Conservation (phyloP, 2,797 vertebrate species). For the Acomys russatus region DNA sequence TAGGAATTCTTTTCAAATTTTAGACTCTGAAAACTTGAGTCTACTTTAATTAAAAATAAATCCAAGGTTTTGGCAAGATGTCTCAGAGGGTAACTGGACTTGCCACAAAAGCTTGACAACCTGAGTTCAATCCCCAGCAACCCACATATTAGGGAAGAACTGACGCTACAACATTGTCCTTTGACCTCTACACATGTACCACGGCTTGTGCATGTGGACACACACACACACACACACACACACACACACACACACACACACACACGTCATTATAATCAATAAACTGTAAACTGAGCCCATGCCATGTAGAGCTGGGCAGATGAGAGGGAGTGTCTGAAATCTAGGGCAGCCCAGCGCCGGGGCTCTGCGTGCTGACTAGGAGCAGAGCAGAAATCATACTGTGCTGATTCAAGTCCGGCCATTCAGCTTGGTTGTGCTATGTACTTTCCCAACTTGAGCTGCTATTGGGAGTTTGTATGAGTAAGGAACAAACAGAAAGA, state of each 20-base stretch:
- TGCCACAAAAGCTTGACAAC: neutral
- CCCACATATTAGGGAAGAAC: neutral
- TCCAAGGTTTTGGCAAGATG: neutral
- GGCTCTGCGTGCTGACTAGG: too few relatives aligned
- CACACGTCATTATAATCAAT: neutral
- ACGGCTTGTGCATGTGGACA: too few relatives aligned
- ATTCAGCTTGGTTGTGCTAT: neutral
- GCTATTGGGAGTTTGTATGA: neutral
- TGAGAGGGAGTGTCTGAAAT: neutral
- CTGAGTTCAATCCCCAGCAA: neutral
- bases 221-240: neutral
- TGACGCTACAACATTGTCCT: neutral
- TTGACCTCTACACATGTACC: neutral
- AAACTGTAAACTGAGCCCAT: neutral
- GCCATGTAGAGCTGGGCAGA: neutral
- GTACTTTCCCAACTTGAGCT: neutral
- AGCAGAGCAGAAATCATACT: neutral
- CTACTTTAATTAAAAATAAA: conserved; percentile 61
- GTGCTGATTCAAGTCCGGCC: neutral
- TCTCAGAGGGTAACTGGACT: neutral
- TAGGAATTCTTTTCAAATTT: conserved; percentile 51
- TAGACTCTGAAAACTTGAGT: conserved; percentile 29
- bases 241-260: too few relatives aligned
- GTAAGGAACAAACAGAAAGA: neutral
- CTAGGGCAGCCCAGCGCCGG: neutral